Base-by-base conservation (phyloP, 2,113 vertebrate species). In the Sebastes schlegelii region DNA sequence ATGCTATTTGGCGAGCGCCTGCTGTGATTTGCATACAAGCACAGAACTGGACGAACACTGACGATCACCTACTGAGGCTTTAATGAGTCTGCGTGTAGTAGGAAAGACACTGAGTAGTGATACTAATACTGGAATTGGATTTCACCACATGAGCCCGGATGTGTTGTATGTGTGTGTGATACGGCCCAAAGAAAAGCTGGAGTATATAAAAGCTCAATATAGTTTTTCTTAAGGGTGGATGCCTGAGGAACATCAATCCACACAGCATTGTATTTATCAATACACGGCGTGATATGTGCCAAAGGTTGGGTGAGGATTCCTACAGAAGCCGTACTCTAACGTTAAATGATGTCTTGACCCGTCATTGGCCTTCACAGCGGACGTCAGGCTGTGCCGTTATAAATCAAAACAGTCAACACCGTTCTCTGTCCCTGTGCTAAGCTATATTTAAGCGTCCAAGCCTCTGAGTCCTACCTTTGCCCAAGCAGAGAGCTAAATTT, bases 21-120 rank as follows among this genome's bases (percentile, higher is more conserved):
- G 26, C 26, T 34, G 26, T 34, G 26, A 34, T 34, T 34, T 34
- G 26, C 26, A 34, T 34, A 34, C 26, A 34, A 45, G 63, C 34
- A 67, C 46, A 63, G 43, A 83, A 23, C 10, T 2, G 74, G 14
- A 64, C 16, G 17, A 69, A n/a, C 57, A 45, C 26, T 34, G 57
- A 77, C 14, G 23, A 64, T 62, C 60, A 42, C 55, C 80, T 21
- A 81, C 76, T 82, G 84, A 19, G 68, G 57, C 58, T 55, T 64
- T 74, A 71, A 66, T 17, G 60, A 64, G 40, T 17, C 8, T 2
- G 54, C 16, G 4, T 55, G 71, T 6, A 26, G 45, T 6, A 4
- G 13, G 16, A 63, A 57, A 72, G 66, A 65, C 40, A 64, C 17
- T 11, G 9, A 63, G 43, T 14, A 21, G 58, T 26, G 17, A 48